Percentiles rank a stretch among this genome's conserved stretches.
These are phyloP conservation scores for Anagyrus pseudococci DNA, from an alignment of 2,888 invertebrate genomes.

Conservation along the genomic window DNA sequence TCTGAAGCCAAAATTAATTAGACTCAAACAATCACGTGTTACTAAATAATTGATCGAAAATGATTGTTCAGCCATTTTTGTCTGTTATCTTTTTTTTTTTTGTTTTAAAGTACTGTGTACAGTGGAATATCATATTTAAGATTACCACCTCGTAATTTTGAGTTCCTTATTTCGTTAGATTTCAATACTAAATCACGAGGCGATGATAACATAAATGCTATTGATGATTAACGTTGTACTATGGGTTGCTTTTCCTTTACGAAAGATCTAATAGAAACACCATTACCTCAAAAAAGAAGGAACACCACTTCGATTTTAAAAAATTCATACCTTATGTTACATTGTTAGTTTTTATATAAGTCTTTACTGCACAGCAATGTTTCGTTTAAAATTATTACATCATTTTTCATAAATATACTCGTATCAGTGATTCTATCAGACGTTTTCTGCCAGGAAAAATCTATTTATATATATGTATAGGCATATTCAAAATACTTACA, in stretches of 20 bases:
- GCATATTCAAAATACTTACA: conserved; percentile 22
- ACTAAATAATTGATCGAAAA: no score
- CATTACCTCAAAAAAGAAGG: conserved; percentile 34
- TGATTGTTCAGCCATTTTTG: conserved; percentile 2
- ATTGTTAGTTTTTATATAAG: conserved; percentile 18
- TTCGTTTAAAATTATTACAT: conserved; percentile 24
- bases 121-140: conserved; percentile 10
- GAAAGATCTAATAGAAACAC: conserved; percentile 40
- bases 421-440: conserved; percentile 39
- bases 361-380: conserved; percentile 35
- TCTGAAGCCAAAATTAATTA: no score
- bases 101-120: conserved; percentile 11
- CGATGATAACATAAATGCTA: conserved; percentile 34
- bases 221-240: conserved; percentile 40
- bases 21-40: no score
- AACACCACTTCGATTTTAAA: conserved; percentile 30
- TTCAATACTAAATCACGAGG: conserved; percentile 27
- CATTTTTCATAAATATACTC: conserved; percentile 15
- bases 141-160: conserved; percentile 23
- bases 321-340: conserved; percentile 13
- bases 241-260: conserved; percentile 37
- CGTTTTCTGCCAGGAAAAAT: conserved; percentile 34
- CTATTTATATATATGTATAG: conserved; percentile 8
- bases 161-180: conserved; percentile 18
- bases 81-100: conserved; percentile 13